A percentile compares a stretch with the other conserved stretches of the same genome.
Evolutionary conservation across 2,888 invertebrate species (phyloP).

Genomic region (Priocnemis perturbator): DNA sequence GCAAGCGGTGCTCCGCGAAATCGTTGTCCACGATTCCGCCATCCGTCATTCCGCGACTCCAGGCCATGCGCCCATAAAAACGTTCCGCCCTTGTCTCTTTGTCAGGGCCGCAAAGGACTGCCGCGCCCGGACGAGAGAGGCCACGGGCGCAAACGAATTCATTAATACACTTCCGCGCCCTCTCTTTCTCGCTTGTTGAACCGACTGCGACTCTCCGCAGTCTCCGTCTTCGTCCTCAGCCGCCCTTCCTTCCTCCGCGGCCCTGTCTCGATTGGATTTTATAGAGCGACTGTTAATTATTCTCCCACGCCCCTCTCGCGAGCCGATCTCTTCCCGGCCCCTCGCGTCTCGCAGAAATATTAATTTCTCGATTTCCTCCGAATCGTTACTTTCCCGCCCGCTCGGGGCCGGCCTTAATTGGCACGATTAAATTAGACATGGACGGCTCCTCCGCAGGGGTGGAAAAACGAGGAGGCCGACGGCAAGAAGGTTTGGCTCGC

Average conservation of each 20-base stretch:
- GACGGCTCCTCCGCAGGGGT: constrained; percentile 24
- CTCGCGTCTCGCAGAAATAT: constrained; percentile 42
- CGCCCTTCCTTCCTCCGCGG: constrained; percentile 16
- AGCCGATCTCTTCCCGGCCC: neutral
- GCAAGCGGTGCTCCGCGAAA: too few relatives aligned
- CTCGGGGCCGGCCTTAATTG: constrained; percentile 47
- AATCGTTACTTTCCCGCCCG: constrained; percentile 37
- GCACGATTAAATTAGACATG: constrained; percentile 56
- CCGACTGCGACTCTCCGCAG: constrained; percentile 31
- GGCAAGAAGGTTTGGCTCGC: neutral
- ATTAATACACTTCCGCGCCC: constrained; percentile 40
- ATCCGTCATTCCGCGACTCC: too few relatives aligned
- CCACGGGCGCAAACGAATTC: constrained; percentile 34
- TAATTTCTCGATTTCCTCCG: constrained; percentile 55
- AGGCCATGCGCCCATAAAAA: too few relatives aligned
- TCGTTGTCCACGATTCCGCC: too few relatives aligned
- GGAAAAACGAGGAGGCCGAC: constrained; percentile 10
- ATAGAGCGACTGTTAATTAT: constrained; percentile 53
- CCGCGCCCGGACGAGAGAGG: constrained; percentile 17
- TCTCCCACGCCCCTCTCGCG: constrained; percentile 33
- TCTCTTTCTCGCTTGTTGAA: constrained; percentile 37
- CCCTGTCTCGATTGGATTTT: constrained; percentile 50
- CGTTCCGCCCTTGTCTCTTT: too few relatives aligned
- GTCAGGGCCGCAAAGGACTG: constrained; percentile 18
- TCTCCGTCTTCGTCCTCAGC: constrained; percentile 15